A percentile compares a stretch with the other conserved stretches of the same genome.
Conservation (phyloP, 2,888 invertebrate genomes). For the Tenthredo notha region DNA sequence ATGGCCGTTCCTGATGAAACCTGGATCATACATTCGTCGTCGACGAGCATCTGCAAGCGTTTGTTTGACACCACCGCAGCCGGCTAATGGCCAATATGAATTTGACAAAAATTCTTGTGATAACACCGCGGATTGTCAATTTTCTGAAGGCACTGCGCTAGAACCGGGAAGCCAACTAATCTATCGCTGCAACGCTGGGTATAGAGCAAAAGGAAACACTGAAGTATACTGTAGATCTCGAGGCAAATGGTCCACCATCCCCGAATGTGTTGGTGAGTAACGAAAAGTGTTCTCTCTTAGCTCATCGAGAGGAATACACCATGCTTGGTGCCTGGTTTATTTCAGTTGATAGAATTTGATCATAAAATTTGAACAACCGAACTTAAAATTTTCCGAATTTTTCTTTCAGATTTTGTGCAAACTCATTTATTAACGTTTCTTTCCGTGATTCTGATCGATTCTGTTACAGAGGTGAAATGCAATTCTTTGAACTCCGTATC, state of each 20-base stretch:
- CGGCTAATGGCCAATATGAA: neutral
- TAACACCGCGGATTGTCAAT: neutral
- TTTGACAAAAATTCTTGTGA: slow-evolving; percentile 6
- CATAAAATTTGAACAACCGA: no score
- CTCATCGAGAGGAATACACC: neutral
- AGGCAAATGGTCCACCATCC: slow-evolving; percentile 68
- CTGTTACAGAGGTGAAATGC: slow-evolving; percentile 32
- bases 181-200: slow-evolving; percentile 9
- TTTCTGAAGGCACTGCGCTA: neutral
- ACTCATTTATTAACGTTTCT: no score
- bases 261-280: slow-evolving; percentile 68
- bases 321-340: neutral
- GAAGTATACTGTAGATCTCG: slow-evolving; percentile 5
- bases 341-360: neutral
- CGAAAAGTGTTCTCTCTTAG: neutral
- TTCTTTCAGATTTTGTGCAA: no score
- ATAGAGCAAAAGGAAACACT: neutral
- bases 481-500: slow-evolving; percentile 24
- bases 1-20: neutral
- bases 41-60: neutral
- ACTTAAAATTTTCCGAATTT: no score
- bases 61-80: slow-evolving; percentile 11
- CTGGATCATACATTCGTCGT: neutral
- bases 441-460: neutral
- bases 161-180: slow-evolving; percentile 1